Base-by-base conservation (phyloP, 2,113 vertebrate species). In the Crotalus tigris region DNA sequence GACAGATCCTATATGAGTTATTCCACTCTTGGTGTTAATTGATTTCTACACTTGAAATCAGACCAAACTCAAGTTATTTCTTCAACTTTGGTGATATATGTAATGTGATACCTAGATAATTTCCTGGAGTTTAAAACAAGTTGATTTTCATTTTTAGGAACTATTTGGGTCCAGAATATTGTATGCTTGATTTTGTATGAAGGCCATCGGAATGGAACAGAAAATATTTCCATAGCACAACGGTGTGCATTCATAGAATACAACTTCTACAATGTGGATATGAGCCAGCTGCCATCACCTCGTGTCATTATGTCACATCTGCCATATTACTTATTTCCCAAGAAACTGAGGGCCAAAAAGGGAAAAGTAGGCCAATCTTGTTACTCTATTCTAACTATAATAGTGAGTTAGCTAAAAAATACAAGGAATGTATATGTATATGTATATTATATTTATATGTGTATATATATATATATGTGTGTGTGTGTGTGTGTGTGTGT, bases 131-230 rank as follows among this genome's bases (percentile, higher is more conserved):
- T 69, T 69, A 39, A 75, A 89, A 91, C 75, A 57, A 57, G 8
- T 64, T 75, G 26, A 69, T 39, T 90, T 53, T 2, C 95, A 87
- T 93, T 94, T 24, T 46, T 90, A 97, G 96, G 96, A 46, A 97
- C 96, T 15, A 7, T 95, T 46, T 97, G 96, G 96, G 90, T 51
- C 59, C 95, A 96, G 54, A 93, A 96, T 39, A 96, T 97, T 92
- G 0, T 97, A 61, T 92, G 55, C n/a, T 58, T 93, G 55, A 97
- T 97, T 92, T 95, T 94, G 54, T 93, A 91, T 91, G 94, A 96
- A 58, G 91, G 53, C 2, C 87, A 97, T 69, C 85, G 92, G 2
- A 91, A 95, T 1, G 54, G 44, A 85, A 94, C 85, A 90, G 93
- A 93, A 89, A 23, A 19, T 2, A 49, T 93, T 53, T 0, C 17